Evolutionary conservation across 2,113 vertebrate genomes (phyloP).

Genomic region (Seriola aureovittata): DNA sequence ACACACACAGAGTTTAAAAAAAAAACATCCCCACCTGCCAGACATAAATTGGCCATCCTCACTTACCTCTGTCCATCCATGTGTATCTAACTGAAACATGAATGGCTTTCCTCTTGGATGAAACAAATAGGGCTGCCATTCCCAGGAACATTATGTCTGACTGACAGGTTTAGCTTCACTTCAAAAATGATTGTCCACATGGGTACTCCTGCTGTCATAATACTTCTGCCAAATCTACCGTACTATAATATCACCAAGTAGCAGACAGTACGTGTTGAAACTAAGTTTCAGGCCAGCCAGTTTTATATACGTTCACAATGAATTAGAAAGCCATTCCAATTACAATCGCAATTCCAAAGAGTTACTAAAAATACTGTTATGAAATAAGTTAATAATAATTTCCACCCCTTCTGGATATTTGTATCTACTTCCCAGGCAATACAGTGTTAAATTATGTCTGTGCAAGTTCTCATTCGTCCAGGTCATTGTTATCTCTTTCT

Average conservation of each 20-base stretch:
- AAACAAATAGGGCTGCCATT: conserved; percentile 54
- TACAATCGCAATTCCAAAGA: neutral
- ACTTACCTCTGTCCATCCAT: conserved; percentile 65
- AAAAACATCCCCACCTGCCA: conserved; percentile 31
- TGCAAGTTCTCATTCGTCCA: too few species aligned
- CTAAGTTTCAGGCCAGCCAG: too few species aligned
- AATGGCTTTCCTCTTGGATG: conserved; percentile 67
- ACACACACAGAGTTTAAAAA: neutral
- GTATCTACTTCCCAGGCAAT: conserved; percentile 1
- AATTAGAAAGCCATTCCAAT: neutral
- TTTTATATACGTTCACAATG: too few species aligned
- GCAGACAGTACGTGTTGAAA: conserved; percentile 1
- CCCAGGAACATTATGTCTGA: conserved; percentile 64
- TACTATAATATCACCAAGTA: conserved; percentile 8
- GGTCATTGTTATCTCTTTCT: too few species aligned
- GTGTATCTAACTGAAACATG: conserved; percentile 76
- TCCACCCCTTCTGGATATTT: conserved; percentile 5
- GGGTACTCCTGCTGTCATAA: conserved; percentile 56
- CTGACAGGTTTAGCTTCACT: conserved; percentile 66
- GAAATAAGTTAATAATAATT: neutral
- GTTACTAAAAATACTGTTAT: neutral
- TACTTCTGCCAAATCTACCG: conserved; percentile 37
- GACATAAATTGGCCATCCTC: conserved; percentile 50
- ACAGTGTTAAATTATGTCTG: neutral
- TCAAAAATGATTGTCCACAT: conserved; percentile 61